These are phyloP conservation scores for Syrista parreyssii DNA, from an alignment of 2,888 invertebrate genomes.

Conservation along the genomic window DNA sequence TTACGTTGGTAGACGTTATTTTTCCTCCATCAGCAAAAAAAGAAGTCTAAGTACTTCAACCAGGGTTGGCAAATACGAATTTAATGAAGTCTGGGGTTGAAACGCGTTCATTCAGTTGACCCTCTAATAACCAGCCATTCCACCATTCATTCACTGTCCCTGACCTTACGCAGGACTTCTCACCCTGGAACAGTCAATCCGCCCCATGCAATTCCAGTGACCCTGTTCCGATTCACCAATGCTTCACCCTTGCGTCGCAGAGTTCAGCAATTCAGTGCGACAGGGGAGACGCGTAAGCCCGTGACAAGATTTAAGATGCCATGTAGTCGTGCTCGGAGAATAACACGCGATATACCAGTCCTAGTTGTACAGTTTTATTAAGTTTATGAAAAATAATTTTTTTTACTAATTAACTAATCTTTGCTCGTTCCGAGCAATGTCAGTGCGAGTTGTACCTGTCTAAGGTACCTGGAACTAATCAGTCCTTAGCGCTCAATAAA, in stretches of 20 bases:
- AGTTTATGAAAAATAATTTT: not conserved
- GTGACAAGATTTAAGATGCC: not conserved
- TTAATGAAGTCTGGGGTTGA: not conserved
- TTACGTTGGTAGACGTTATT: not conserved
- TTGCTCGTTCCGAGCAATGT: rapidly evolving
- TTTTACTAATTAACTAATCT: not conserved
- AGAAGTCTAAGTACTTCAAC: not conserved
- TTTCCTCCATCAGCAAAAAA: not conserved
- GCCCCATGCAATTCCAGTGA: not conserved
- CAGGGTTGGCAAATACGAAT: not conserved
- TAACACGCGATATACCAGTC: not conserved
- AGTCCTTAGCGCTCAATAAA: not conserved
- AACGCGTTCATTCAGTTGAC: not conserved
- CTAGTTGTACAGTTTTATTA: not conserved
- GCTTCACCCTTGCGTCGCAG: not conserved
- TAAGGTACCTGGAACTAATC: not conserved
- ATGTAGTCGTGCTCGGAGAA: not conserved
- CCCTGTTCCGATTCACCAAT: not conserved
- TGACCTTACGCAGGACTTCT: not conserved
- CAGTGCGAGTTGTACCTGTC: not conserved
- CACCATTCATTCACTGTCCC: not conserved
- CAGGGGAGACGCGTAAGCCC: not conserved
- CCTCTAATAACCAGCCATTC: not conserved
- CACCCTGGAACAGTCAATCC: not conserved
- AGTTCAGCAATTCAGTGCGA: too few species aligned